Percentiles rank a stretch among this genome's conserved stretches.
phyloP scores from a whole-genome alignment of 2,797 vertebrate species.

The Sebastes glaucus region DNA sequence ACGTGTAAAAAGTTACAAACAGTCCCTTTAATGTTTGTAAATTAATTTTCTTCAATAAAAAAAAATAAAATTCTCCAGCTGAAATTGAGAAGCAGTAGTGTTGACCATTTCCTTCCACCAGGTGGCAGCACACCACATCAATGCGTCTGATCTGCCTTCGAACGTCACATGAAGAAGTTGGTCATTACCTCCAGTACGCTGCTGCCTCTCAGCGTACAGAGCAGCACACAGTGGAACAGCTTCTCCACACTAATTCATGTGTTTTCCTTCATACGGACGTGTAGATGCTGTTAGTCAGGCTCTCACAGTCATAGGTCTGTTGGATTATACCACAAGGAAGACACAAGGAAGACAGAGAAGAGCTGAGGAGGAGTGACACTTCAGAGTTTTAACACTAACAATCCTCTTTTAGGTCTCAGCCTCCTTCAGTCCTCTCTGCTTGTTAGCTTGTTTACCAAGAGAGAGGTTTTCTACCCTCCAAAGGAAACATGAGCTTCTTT shows the following conservation, averaged over 20 bases:
- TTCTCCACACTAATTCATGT: not conserved
- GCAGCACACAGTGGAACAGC: slow-evolving; percentile 9
- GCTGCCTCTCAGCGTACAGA: slow-evolving; percentile 64
- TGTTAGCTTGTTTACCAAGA: slow-evolving; percentile 27
- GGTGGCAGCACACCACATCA: slow-evolving; percentile 41
- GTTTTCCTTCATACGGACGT: not conserved
- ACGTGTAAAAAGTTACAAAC: too few relatives aligned
- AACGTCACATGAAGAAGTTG: slow-evolving; percentile 64
- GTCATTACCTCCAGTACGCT: slow-evolving; percentile 28
- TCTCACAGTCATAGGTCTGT: not conserved
- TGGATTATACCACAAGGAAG: not conserved
- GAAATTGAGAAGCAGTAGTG: rapidly evolving
- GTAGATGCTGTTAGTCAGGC: not conserved
- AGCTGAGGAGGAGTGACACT: slow-evolving; percentile 17
- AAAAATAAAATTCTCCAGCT: too few relatives aligned
- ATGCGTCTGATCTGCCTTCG: not conserved
- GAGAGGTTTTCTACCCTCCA: slow-evolving; percentile 22
- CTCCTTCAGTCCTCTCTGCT: slow-evolving; percentile 14
- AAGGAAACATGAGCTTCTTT: slow-evolving; percentile 85
- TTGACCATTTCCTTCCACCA: not conserved
- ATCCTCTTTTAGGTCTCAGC: not conserved
- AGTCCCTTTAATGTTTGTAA: too few relatives aligned
- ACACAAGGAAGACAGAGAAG: not conserved
- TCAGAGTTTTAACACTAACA: slow-evolving; percentile 32
- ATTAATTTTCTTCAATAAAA: too few relatives aligned